These are phyloP conservation scores for Potamilus streckersoni DNA, from an alignment of 1,140 invertebrate genomes.

Conservation along the genomic window DNA sequence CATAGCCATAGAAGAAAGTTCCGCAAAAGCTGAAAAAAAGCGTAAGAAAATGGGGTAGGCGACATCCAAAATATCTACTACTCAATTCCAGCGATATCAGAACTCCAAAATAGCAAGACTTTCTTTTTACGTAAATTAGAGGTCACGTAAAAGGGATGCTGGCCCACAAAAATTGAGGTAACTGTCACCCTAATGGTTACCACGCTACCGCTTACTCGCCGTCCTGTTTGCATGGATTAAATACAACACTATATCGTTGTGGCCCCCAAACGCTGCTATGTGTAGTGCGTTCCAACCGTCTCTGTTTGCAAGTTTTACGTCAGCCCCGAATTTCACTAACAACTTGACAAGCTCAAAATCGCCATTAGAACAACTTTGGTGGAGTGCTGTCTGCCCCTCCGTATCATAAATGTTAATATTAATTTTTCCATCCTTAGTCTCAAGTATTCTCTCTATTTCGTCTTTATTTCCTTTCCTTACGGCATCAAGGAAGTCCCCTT, in stretches of 20 bases:
- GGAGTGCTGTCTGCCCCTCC: conserved; percentile 71
- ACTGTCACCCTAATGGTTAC: background rate
- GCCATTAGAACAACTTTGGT: conserved; percentile 70
- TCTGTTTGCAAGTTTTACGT: conserved; percentile 69
- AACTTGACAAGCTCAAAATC: conserved; percentile 71
- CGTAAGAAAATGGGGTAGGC: too few species aligned
- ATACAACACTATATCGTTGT: conserved; percentile 69
- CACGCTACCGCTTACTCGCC: conserved; percentile 15
- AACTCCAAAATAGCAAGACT: too few species aligned
- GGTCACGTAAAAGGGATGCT: too few species aligned
- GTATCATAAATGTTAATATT: conserved; percentile 69
- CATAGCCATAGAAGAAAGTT: too few species aligned
- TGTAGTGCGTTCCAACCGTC: conserved; percentile 73
- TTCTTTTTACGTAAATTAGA: too few species aligned
- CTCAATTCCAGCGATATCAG: too few species aligned
- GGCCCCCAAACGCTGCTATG: conserved; percentile 70
- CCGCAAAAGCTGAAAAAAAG: too few species aligned
- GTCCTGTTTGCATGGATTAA: conserved; percentile 53
- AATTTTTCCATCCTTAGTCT: conserved; percentile 63
- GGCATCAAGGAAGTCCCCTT: conserved; percentile 64
- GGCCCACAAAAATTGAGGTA: too few species aligned
- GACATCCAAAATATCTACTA: too few species aligned
- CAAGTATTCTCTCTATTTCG: conserved; percentile 63
- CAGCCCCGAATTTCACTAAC: conserved; percentile 70
- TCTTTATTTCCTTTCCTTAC: conserved; percentile 65